These are phyloP conservation scores for Ochropacha duplaris DNA, from an alignment of 2,888 invertebrate genomes.

Conservation along the genomic window DNA sequence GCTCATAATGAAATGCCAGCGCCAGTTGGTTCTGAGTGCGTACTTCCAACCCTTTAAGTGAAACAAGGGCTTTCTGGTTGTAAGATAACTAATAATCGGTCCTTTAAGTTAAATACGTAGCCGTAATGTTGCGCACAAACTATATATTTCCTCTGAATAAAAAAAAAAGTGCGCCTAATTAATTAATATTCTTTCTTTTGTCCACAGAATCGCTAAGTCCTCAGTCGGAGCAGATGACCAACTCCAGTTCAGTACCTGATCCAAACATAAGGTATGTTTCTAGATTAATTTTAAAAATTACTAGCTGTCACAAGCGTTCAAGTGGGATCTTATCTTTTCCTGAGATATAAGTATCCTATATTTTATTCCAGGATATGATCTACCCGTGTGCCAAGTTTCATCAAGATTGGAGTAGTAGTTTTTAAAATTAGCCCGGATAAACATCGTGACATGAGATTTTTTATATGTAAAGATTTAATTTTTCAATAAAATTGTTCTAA, in stretches of 20 bases:
- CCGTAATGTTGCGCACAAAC: background rate
- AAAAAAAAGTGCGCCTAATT: background rate
- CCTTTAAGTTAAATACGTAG: conserved; percentile 25
- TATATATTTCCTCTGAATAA: background rate
- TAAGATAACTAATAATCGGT: conserved; percentile 61
- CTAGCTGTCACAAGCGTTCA: too few relatives aligned
- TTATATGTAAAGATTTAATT: too few relatives aligned
- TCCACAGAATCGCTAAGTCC: conserved; percentile 75
- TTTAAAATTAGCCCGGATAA: too few relatives aligned
- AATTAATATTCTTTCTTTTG: conserved; percentile 37
- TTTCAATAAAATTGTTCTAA: too few relatives aligned
- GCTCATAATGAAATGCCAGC: conserved; percentile 25
- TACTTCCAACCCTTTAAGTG: conserved; percentile 70
- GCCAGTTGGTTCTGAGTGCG: conserved; percentile 45
- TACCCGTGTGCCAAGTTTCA: too few relatives aligned
- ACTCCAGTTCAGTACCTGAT: conserved; percentile 66
- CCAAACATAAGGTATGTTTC: conserved; percentile 70
- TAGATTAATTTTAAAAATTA: background rate
- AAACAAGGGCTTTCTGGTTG: conserved; percentile 37
- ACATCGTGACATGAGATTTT: too few relatives aligned
- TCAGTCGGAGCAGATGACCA: conserved; percentile 74
- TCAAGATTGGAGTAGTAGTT: too few relatives aligned
- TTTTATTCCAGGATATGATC: too few relatives aligned
- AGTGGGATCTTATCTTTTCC: too few relatives aligned
- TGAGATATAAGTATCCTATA: too few relatives aligned